Conservation (phyloP, 2,888 invertebrate genomes). For the Elmis aenea region DNA sequence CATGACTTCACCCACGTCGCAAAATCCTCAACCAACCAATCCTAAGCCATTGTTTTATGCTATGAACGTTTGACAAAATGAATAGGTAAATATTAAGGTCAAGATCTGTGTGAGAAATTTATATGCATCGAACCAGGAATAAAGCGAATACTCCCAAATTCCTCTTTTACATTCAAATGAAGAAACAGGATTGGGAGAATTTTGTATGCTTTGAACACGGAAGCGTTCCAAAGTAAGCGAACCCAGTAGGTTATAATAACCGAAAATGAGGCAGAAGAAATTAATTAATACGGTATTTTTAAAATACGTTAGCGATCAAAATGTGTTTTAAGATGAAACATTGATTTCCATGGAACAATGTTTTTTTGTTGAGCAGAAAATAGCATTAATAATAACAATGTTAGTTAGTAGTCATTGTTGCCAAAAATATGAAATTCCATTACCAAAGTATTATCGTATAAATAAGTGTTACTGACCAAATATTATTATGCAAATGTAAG, state of each 20-base stretch:
- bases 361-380: no score
- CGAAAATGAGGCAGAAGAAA: constrained; percentile 36
- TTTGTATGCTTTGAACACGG: constrained; percentile 1
- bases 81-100: constrained; percentile 48
- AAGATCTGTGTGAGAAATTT: constrained; percentile 24
- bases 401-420: constrained; percentile 35
- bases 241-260: constrained; percentile 43
- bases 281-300: constrained; percentile 25
- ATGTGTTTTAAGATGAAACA: no score
- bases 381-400: no score
- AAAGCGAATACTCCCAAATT: not conserved
- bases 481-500: constrained; percentile 14
- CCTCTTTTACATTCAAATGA: no score
- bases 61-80: constrained; percentile 79
- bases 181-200: not conserved
- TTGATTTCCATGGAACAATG: no score
- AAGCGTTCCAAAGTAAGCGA: not conserved
- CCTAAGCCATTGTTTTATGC: constrained; percentile 68
- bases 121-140: constrained; percentile 6
- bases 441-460: constrained; percentile 37
- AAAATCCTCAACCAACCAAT: constrained; percentile 50
- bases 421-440: constrained; percentile 38
- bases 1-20: constrained; percentile 48
- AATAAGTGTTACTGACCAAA: constrained; percentile 33
- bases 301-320: no score